Base-by-base conservation (phyloP, 2,113 vertebrate genomes). In the Paralichthys olivaceus region DNA sequence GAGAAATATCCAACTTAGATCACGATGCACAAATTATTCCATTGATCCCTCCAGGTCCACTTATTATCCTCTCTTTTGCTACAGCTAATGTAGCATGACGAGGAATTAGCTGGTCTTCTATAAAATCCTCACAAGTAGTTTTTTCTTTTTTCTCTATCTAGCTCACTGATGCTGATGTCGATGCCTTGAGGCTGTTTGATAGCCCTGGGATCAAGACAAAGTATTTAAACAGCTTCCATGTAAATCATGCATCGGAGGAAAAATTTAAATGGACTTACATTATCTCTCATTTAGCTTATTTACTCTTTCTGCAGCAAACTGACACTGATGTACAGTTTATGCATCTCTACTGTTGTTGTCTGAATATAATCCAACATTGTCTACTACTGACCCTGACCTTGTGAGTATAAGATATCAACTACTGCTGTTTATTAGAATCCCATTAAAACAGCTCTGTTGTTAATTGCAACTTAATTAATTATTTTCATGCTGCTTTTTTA, bases 161-260 rank as follows among this genome's bases (percentile, higher is more conserved):
- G 11, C 40, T 64, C 25, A 25, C 55, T 62, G 49, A 51, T 20
- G 62, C 58, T 53, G 58, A 69, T 64, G 53, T 43, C 5, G 17
- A 25, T 25, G 43, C 32, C 51, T 29, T 0, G 1, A 37, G 51
- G 14, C 19, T 22, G 54, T 57, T 62, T 67, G 15, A 65, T 32
- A 32, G 63, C 34, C 19, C 17, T 6, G 1, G 19, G n/a, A 69
- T 80, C n/a, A 72, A 69, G 28, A 77, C 55, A 65, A 51, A 57
- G 3, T 23, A 56, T 51, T 61, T 49, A 56, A 59, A 65, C 59
- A 23, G 40, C 45, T 49, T 66, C 69, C 14, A 20, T 40, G 55
- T 65, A 25, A 66, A 57, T 55, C 32, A 34, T 9, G 32, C 32
- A 34, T 0, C 9, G 32, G 32, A 34, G 32, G 32, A 9, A 34